Base-by-base conservation (phyloP, 2,888 invertebrate genomes). In the Polietes domitor region DNA sequence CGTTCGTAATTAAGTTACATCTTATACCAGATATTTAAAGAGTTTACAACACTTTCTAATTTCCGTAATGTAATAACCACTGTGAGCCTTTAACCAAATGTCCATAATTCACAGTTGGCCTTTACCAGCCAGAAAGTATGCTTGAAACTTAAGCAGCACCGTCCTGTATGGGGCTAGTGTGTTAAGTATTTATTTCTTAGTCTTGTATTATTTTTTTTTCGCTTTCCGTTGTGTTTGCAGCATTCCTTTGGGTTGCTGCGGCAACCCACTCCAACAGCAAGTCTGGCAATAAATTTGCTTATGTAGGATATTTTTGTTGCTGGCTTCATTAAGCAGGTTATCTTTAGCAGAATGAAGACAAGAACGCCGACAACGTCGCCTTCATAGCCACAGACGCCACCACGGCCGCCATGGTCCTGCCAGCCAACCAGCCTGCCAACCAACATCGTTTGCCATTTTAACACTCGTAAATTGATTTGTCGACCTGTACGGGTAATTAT, bases 401-500 rank as follows among this genome's bases (percentile, higher is more conserved):
- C 55, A 24, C 12, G 9, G 55, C 24, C 24, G 24, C 32, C 28
- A n/a, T 58, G 58, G 58, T 47, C 47, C 24, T 58, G 58, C 7
- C 17, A n/a, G n/a, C n/a, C n/a, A n/a, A 1, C n/a, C n/a, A n/a
- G n/a, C 55, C 21, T 32, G 24, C 43, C 68, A 43, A 43, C 61
- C 61, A 32, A 63, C 50, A 53, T 61, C 32, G 77, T 75, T 82
- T 82, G 75, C 73, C 74, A 80, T 77, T 74, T 80, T 70, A 77
- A 74, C 70, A 77, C 70, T 72, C 28, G 74, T 58, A 77, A 83
- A 83, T 83, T 83, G 77, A 79, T 83, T 83, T 83, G 77, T 80
- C 71, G 83, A 77, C 80, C 83, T 80, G 77, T 77, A 74, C 72
- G 53, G 55, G 47, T 75, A 83, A 80, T 80, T 83, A 83, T 77